A percentile compares a stretch with the other conserved stretches of the same genome.
phyloP scores from a whole-genome alignment of 2,113 vertebrate species.

The Tachysurus fulvidraco region DNA sequence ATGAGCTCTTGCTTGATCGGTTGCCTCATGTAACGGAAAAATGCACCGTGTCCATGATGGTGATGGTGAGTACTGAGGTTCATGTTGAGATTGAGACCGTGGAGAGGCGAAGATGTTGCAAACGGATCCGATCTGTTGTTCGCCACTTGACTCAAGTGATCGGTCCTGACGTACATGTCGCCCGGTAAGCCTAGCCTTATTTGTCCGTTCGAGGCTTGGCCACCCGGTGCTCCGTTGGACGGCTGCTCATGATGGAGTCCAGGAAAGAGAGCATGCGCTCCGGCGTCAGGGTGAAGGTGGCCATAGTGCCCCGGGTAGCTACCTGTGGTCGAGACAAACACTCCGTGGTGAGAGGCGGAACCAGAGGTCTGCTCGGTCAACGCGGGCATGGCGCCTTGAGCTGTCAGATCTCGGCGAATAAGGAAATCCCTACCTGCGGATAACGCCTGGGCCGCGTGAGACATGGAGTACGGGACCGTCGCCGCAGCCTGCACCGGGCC shows the following conservation, averaged over 20 bases:
- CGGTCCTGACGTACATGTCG: constrained; percentile 95
- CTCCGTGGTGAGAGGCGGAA: constrained; percentile 89
- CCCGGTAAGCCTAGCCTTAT: constrained; percentile 96
- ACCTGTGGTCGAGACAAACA: constrained; percentile 99
- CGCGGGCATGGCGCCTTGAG: constrained; percentile 80
- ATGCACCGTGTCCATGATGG: constrained; percentile 91
- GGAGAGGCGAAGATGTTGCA: constrained; percentile 85
- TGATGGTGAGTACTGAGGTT: constrained; percentile 85
- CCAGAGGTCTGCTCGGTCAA: constrained; percentile 79
- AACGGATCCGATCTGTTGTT: constrained; percentile 91
- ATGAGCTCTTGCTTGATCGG: constrained; percentile 98
- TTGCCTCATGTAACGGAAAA: constrained; percentile 98
- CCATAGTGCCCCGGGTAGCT: constrained; percentile 97
- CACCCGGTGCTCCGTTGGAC: constrained; percentile 87
- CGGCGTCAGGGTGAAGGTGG: constrained; percentile 84
- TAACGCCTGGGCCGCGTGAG: constrained; percentile 80
- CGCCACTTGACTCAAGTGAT: constrained; percentile 90
- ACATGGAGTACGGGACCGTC: constrained; percentile 77
- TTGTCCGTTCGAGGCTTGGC: constrained; percentile 92
- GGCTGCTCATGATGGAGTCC: constrained; percentile 90
- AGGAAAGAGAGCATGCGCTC: constrained; percentile 87
- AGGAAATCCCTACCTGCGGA: constrained; percentile 90
- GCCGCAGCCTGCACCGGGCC: constrained; percentile 82
- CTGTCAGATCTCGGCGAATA: constrained; percentile 84
- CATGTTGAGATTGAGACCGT: constrained; percentile 90